Conservation (phyloP, 2,888 invertebrate species). For the Bombyx huttoni region DNA sequence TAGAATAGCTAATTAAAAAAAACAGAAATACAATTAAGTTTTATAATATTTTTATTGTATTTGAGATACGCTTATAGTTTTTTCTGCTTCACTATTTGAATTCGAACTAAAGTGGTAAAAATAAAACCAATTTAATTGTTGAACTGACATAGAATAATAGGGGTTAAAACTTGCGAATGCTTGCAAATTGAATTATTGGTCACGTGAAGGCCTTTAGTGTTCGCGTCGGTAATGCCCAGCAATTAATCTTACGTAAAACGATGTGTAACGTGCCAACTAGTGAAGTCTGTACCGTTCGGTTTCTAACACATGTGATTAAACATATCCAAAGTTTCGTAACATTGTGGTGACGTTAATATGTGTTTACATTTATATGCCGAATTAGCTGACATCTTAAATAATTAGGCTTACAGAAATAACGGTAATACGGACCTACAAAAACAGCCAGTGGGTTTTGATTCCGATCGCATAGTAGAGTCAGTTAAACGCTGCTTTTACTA, state of each 20-base stretch:
- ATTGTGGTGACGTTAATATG: not conserved
- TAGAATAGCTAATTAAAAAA: too few relatives aligned
- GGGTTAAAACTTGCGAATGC: not conserved
- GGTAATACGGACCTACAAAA: too few relatives aligned
- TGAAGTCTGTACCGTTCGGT: constrained; percentile 3
- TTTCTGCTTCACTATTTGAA: too few relatives aligned
- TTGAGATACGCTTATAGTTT: too few relatives aligned
- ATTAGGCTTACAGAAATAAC: too few relatives aligned
- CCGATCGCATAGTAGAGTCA: too few relatives aligned
- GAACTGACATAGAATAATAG: not conserved
- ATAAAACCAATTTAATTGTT: not conserved
- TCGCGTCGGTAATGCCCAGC: constrained; percentile 8
- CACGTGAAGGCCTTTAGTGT: not conserved
- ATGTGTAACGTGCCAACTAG: constrained; percentile 23
- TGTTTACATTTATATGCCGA: not conserved
- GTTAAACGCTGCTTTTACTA: too few relatives aligned
- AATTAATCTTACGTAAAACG: constrained; percentile 27
- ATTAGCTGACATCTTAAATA: not conserved
- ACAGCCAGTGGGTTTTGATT: too few relatives aligned
- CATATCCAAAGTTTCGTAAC: not conserved
- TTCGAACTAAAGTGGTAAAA: too few relatives aligned
- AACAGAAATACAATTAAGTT: too few relatives aligned
- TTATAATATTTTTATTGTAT: too few relatives aligned
- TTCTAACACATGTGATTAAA: not conserved
- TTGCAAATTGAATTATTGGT: not conserved